phyloP scores from a whole-genome alignment of 2,797 vertebrate genomes.

The Hypotaenidia okinawae region DNA sequence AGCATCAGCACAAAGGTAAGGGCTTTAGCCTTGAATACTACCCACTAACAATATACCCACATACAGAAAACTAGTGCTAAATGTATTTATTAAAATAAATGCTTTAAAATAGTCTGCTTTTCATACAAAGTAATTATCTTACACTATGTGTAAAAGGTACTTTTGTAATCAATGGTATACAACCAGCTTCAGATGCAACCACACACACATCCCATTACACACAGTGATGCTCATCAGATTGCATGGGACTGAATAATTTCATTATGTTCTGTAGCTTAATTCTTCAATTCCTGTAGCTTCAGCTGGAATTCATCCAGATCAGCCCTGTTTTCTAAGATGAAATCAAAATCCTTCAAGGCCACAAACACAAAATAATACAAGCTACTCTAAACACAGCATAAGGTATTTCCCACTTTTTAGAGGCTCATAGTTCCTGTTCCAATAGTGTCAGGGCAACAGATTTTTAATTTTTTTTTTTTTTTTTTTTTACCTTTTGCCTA shows the following conservation, averaged over 20 bases:
- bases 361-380: slow-evolving; percentile 32
- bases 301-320: slow-evolving; percentile 62
- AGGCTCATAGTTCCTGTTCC: slow-evolving; percentile 10
- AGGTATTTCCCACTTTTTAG: slow-evolving; percentile 48
- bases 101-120: slow-evolving; percentile 65
- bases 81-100: slow-evolving; percentile 68
- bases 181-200: slow-evolving; percentile 39
- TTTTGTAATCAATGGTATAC: slow-evolving; percentile 66
- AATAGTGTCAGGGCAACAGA: slow-evolving; percentile 21
- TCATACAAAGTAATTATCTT: slow-evolving; percentile 65
- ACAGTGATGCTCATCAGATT: slow-evolving; percentile 58
- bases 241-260: slow-evolving; percentile 54
- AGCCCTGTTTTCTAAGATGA: slow-evolving; percentile 56
- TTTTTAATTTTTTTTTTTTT: neutral
- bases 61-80: slow-evolving; percentile 66
- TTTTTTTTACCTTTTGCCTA: neutral
- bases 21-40: slow-evolving; percentile 74
- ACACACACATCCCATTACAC: slow-evolving; percentile 30
- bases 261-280: slow-evolving; percentile 58
- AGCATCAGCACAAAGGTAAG: slow-evolving; percentile 62
- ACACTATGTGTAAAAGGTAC: slow-evolving; percentile 57
- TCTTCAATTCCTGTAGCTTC: slow-evolving; percentile 66
- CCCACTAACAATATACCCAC: slow-evolving; percentile 65
- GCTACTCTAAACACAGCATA: slow-evolving; percentile 37
- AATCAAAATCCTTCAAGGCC: slow-evolving; percentile 70